Conservation (phyloP, 2,113 vertebrate genomes). For the Xiphorhynchus elegans region DNA sequence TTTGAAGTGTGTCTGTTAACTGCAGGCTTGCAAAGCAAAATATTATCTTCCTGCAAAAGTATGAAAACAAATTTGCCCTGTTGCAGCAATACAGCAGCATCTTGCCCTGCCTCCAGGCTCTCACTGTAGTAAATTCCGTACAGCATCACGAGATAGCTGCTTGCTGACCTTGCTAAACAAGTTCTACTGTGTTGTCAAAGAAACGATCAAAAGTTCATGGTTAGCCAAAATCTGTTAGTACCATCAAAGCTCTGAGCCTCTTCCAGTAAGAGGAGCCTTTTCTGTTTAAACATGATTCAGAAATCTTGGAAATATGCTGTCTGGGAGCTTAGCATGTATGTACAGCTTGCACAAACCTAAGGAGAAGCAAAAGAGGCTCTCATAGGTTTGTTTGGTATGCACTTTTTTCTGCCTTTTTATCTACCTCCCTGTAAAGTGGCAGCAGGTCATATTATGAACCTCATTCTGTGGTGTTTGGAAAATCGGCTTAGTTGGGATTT, state of each 20-base stretch:
- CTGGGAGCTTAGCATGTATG: not conserved
- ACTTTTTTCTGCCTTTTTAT: not conserved
- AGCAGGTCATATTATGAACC: not conserved
- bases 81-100: not conserved
- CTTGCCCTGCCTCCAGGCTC: not conserved
- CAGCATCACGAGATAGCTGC: not conserved
- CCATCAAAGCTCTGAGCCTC: not conserved
- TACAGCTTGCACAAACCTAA: not conserved
- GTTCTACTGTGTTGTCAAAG: constrained; percentile 14
- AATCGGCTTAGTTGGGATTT: not conserved
- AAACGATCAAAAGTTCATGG: not conserved
- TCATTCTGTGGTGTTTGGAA: not conserved
- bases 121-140: not conserved
- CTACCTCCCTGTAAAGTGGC: not conserved
- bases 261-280: not conserved
- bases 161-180: constrained; percentile 31
- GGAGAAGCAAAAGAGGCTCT: not conserved
- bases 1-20: not conserved
- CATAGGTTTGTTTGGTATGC: not conserved
- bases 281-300: constrained; percentile 1
- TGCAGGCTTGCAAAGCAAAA: not conserved
- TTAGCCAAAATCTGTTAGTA: not conserved
- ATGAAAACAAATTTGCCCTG: not conserved
- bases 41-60: not conserved
- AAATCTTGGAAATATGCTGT: not conserved